phyloP scores from a whole-genome alignment of 2,113 vertebrate species.

The Bufo bufo region DNA sequence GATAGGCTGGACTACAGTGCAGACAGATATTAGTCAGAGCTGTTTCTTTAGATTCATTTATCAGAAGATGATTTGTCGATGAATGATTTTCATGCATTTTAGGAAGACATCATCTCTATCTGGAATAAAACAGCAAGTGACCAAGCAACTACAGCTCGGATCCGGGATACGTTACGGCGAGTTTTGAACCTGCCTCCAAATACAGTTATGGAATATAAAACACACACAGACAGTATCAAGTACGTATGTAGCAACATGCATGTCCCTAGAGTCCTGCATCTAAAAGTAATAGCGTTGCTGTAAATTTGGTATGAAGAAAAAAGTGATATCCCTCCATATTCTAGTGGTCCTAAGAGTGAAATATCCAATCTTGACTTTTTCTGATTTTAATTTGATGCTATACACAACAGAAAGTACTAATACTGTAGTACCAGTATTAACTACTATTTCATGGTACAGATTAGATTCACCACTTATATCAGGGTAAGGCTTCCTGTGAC shows the following conservation, averaged over 20 bases:
- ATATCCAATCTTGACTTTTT: not conserved
- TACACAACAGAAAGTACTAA: too few species aligned
- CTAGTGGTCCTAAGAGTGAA: not conserved
- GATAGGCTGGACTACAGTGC: too few species aligned
- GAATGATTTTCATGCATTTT: not conserved
- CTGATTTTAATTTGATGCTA: not conserved
- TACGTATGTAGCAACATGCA: slow-evolving; percentile 66
- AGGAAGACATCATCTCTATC: slow-evolving; percentile 86
- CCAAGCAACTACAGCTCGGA: slow-evolving; percentile 82
- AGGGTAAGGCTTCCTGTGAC: too few species aligned
- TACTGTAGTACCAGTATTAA: too few species aligned
- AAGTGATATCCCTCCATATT: not conserved
- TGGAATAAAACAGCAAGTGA: slow-evolving; percentile 87
- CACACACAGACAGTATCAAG: slow-evolving; percentile 87
- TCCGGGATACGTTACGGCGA: slow-evolving; percentile 79
- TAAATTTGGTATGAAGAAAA: not conserved
- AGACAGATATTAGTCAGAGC: too few species aligned
- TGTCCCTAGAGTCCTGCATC: not conserved
- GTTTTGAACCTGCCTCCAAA: slow-evolving; percentile 86
- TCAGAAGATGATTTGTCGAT: not conserved
- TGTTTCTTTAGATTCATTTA: not conserved
- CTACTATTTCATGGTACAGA: too few species aligned
- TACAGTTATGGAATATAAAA: slow-evolving; percentile 87
- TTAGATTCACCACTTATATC: too few species aligned
- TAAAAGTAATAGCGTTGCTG: not conserved